Base-by-base conservation (phyloP, 2,113 vertebrate species). In the Mohoua ochrocephala region DNA sequence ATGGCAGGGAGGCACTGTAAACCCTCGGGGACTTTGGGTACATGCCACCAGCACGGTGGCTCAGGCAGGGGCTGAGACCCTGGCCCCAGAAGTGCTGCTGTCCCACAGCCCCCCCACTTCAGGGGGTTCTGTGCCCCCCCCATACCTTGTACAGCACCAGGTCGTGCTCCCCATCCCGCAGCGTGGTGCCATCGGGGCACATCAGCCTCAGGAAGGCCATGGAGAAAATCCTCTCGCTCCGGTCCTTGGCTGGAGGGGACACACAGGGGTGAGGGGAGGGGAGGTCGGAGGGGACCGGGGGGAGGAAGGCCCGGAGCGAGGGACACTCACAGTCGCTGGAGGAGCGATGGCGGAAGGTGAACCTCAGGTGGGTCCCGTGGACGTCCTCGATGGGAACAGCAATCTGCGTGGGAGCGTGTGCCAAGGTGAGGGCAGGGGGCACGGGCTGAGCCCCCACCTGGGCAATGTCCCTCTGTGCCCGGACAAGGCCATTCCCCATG, bases 381-480 rank as follows among this genome's bases (percentile, higher is more conserved):
- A 99, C 99, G 0, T 99, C 99, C 95, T 99, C 99, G 3, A 99
- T 99, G 28, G 99, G 99, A 53, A 99, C 99, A 2, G 99, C 99
- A 11, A 99, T 98, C 99, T 99, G 59, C 13, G 74, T 31, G 68
- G 45, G 33, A 17, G 27, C 0, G 2, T 2, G 47, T 4, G 44
- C 30, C 57, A 2, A 2, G 14, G 1, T 83, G 70, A 92, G 61
- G 39, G 42, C 35, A 37, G 83, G 41, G 37, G 54, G 11, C 6
- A 0, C 0, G 7, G 57, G 61, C 44, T 41, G 53, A 37, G 67
- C 1, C 41, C 9, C 11, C 5, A 18, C 3, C 33, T 11, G 16
- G 27, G 42, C 35, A 24, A 7, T 20, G 23, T 2, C 23, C 45
- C 24, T 15, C 15, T 19, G 24, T 15, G 50, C n/a, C 45, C 1